Conservation (phyloP, 2,797 vertebrate species). For the Alcedo quadribrachys region DNA sequence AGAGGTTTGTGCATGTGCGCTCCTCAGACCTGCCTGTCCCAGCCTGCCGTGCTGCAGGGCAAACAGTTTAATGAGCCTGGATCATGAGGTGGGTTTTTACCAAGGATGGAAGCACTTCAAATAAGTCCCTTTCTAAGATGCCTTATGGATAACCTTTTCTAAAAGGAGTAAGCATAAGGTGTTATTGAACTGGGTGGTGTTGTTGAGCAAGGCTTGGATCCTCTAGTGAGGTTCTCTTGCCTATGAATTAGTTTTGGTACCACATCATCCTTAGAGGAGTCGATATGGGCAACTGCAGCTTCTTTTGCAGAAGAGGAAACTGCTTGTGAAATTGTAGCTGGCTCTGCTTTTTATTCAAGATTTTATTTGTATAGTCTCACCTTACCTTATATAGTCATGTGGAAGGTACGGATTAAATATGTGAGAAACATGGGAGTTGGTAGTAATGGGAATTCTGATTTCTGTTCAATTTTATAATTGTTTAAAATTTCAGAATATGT, state of each 20-base stretch:
- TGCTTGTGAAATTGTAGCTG: not conserved
- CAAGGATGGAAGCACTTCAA: not conserved
- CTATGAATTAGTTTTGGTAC: not conserved
- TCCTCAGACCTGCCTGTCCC: not conserved
- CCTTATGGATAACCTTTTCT: not conserved
- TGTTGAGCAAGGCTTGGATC: not conserved
- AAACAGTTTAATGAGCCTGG: not conserved
- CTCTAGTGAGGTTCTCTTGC: not conserved
- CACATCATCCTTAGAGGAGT: not conserved
- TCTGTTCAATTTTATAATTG: not conserved
- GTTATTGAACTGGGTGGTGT: not conserved
- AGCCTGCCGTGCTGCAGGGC: not conserved
- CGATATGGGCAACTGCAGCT: not conserved
- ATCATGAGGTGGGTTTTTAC: not conserved
- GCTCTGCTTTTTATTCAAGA: not conserved
- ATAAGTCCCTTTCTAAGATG: not conserved
- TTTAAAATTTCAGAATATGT: not conserved
- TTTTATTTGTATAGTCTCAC: not conserved
- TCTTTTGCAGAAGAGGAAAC: not conserved
- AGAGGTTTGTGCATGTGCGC: rapidly evolving
- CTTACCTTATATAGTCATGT: not conserved
- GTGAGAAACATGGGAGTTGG: not conserved
- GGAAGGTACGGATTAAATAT: not conserved
- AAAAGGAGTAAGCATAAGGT: not conserved
- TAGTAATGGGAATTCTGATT: not conserved